Base-by-base conservation (phyloP, 2,113 vertebrate genomes). In the Corythaeola cristata region DNA sequence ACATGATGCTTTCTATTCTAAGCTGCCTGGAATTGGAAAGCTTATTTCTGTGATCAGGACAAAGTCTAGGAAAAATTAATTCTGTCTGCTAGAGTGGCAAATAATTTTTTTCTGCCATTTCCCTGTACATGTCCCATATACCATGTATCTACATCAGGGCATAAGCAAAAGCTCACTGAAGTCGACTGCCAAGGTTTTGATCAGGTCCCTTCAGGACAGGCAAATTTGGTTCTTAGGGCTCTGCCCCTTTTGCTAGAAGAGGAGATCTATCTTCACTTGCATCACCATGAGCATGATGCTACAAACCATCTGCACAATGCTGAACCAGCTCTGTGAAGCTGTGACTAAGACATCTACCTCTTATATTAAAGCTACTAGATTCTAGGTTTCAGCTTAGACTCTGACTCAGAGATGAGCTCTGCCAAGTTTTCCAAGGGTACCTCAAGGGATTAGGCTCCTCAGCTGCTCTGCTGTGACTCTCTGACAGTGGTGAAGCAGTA, bases 311-410 rank as follows among this genome's bases (percentile, higher is more conserved):
- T 94, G 81, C 56, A 89, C 85, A 91, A 88, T 55, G 53, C 84
- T 97, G 49, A 90, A 80, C 58, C 83, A 96, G 95, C 94, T 96
- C 77, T 69, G 39, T 45, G 83, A 98, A 97, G 96, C 95, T 97
- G 95, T 93, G 90, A 96, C 87, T 88, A 92, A 95, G 64, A 95
- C 87, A 90, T 92, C 98, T 98, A 98, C 98, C 98, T 98, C 98
- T 96, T 72, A 24, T 4, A 56, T 89, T 82, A 69, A 66, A 60
- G 82, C 87, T 96, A 85, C 89, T 95, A 39, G 82, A 89, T 73
- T 93, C 16, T 15, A 81, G 76, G 78, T 96, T 74, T 84, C 75
- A 92, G 23, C 50, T 82, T 76, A n/a, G 20, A 71, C 37, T 81
- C 33, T 45, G 69, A 17, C 18, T n/a, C n/a, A n/a, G n/a, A 89